Evolutionary conservation across 2,113 vertebrate species (phyloP).

Genomic region (Urocitellus parryii): DNA sequence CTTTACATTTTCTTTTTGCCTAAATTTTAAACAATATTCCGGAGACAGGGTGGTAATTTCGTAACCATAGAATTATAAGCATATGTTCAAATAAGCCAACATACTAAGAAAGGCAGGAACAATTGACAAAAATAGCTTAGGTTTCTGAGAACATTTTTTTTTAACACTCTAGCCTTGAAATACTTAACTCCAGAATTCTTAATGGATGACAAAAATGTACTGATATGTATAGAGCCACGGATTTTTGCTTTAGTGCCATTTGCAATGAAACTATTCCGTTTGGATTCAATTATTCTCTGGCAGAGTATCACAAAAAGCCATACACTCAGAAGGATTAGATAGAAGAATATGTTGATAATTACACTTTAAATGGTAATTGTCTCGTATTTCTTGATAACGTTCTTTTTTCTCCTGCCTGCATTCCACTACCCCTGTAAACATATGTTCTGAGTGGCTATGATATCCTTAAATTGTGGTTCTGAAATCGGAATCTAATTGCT

Average conservation of each 20-base stretch:
- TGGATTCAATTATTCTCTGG: slow-evolving; percentile 1
- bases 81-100: not conserved
- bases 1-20: not conserved
- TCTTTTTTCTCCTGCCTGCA: not conserved
- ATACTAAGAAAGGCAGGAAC: not conserved
- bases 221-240: not conserved
- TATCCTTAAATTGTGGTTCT: not conserved
- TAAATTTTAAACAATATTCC: not conserved
- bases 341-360: slow-evolving; percentile 26
- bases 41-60: not conserved
- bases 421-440: not conserved
- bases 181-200: not conserved
- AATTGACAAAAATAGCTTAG: not conserved
- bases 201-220: not conserved
- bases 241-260: not conserved
- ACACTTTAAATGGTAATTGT: slow-evolving; percentile 25
- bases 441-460: not conserved
- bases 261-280: not conserved
- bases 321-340: not conserved
- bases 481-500: not conserved
- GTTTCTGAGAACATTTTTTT: not conserved
- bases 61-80: not conserved
- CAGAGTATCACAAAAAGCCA: not conserved
- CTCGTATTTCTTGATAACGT: slow-evolving; percentile 16
- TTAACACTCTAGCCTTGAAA: not conserved